A percentile compares a stretch with the other conserved stretches of the same genome.
These are phyloP conservation scores for Nettapus auritus DNA, from an alignment of 2,113 vertebrate genomes.

Conservation along the genomic window DNA sequence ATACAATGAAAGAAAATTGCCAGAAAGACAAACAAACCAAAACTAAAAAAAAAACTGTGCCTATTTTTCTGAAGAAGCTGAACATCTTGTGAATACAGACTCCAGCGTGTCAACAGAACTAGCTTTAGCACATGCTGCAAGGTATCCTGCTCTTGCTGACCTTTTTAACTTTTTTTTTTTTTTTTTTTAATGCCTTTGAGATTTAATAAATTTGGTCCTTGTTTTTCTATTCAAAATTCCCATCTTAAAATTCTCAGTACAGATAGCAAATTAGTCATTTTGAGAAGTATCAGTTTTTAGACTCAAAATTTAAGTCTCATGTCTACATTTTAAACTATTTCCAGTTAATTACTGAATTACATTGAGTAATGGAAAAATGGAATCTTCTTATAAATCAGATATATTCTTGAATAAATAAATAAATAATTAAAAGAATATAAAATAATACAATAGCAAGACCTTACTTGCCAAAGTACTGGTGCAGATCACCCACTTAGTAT, in stretches of 20 bases:
- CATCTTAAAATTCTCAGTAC: not conserved
- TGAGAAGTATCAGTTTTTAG: not conserved
- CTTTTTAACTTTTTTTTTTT: not conserved
- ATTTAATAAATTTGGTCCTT: not conserved
- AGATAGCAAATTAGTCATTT: not conserved
- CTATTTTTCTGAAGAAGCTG: not conserved
- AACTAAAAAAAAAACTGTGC: too few relatives aligned
- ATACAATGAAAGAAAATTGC: not conserved
- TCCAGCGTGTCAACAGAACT: not conserved
- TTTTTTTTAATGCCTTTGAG: not conserved
- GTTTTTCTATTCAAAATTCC: not conserved
- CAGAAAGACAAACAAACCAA: not conserved
- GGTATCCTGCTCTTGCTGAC: not conserved
- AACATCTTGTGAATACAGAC: not conserved
- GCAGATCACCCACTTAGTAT: not conserved
- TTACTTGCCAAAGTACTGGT: not conserved
- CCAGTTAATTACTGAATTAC: not conserved
- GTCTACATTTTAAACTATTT: not conserved
- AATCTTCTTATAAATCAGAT: not conserved
- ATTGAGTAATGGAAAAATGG: not conserved
- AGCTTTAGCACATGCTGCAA: not conserved
- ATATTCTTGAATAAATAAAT: not conserved
- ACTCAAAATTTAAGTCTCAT: not conserved
- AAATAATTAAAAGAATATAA: not conserved
- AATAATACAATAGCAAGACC: not conserved